phyloP scores from a whole-genome alignment of 2,888 invertebrate species.

The Trissolcus brochymenae region DNA sequence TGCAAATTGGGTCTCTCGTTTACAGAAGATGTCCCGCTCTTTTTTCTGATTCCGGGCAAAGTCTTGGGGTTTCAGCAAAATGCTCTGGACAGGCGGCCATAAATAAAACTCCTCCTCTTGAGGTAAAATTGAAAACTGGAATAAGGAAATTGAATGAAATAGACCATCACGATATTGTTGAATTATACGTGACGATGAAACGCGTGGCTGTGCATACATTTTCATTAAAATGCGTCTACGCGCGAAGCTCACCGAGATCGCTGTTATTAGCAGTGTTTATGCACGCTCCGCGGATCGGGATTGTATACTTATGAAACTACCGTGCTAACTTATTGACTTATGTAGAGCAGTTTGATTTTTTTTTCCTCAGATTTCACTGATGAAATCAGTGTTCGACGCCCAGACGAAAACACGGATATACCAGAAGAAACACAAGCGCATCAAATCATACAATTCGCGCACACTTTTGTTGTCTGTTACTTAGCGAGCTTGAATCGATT shows the following conservation, averaged over 20 bases:
- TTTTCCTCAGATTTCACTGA: slow-evolving; percentile 43
- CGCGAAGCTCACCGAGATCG: slow-evolving; percentile 28
- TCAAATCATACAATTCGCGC: too few species aligned
- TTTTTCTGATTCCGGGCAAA: background rate
- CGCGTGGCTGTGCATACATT: slow-evolving; percentile 26
- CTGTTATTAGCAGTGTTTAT: slow-evolving; percentile 51
- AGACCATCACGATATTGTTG: slow-evolving; percentile 28
- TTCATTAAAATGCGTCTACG: slow-evolving; percentile 38
- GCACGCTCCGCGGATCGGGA: slow-evolving; percentile 38
- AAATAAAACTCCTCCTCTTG: background rate
- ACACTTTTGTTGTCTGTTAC: background rate
- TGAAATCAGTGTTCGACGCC: slow-evolving; percentile 8
- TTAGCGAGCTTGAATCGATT: too few species aligned
- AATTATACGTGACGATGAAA: slow-evolving; percentile 39
- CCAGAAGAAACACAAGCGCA: too few species aligned
- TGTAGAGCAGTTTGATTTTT: slow-evolving; percentile 49
- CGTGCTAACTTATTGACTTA: slow-evolving; percentile 40
- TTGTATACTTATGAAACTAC: slow-evolving; percentile 15
- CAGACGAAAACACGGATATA: too few species aligned
- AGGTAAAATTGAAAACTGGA: slow-evolving; percentile 18
- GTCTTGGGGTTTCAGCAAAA: too few species aligned
- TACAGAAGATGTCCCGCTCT: background rate
- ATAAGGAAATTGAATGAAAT: slow-evolving; percentile 29
- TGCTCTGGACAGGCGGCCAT: too few species aligned
- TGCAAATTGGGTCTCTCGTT: slow-evolving; percentile 32